Base-by-base conservation (phyloP, 30 jellyfish, hydroid and myxozoan species). In the Turritopsis dohrnii region DNA sequence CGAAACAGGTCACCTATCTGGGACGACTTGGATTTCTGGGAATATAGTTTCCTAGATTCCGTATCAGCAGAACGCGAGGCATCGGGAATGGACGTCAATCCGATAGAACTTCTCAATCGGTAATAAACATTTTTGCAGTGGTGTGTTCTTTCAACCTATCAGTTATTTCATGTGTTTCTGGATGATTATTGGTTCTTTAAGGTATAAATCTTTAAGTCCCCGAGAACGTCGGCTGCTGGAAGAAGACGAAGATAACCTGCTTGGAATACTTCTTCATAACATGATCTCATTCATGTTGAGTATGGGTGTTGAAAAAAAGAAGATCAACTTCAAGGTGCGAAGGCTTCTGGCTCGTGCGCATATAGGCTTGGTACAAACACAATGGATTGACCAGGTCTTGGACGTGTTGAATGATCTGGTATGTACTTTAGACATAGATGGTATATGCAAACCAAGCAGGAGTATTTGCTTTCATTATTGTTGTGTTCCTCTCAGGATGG, bases 21-120 rank as follows among this genome's bases (percentile, higher is more conserved):
- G 98, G 96, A 92, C 82, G 83, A 92, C 84, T 41, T 92, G 87
- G 94, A 85, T 22, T 92, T 92, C 80, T 92, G 98, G 98, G 98
- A 92, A 65, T 72, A 27, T 23, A 84, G 92, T 79, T 92, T 92
- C 87, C 77, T 88, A 54, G 98, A 92, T 79, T 82, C 96, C 66
- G 98, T 92, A 20, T 92, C 96, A 25, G 89, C 92, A 74, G 98
- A 92, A 84, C 81, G 98, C 29, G 98, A 92, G 81, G 95, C 95
- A 21, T 86, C 89, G 30, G 98, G 98, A 7, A 80, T 92, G 95
- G 96, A 88, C 84, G 66, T 92, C 21, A 90, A 94, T 22, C 95
- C 95, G 1, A 77, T 81, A 27, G 98, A 92, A 85, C 75, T 90
- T 69, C 71, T 90, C 74, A 92, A 82, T 16, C 82, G 97, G 97